Percentiles rank a stretch among this genome's conserved stretches.
phyloP scores from a whole-genome alignment of 2,888 invertebrate genomes.

The Erebia aethiops region DNA sequence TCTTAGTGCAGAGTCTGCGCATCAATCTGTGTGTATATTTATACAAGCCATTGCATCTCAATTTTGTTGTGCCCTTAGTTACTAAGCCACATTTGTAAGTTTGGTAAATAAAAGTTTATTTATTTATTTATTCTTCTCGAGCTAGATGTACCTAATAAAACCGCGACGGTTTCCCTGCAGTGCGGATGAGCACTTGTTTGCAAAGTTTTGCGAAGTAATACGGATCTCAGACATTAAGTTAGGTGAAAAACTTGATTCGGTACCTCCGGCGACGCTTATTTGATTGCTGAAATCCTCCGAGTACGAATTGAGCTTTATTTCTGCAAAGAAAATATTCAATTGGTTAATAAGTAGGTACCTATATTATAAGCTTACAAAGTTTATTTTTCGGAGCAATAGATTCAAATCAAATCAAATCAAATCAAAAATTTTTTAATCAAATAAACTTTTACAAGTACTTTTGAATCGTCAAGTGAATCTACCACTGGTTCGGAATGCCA shows the following conservation, averaged over 20 bases:
- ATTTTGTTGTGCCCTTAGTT: too few species aligned
- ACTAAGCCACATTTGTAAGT: too few species aligned
- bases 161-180: background rate
- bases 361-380: background rate
- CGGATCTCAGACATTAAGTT: slow-evolving; percentile 38
- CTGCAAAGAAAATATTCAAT: slow-evolving; percentile 59
- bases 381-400: background rate
- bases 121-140: too few species aligned
- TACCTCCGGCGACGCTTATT: slow-evolving; percentile 83
- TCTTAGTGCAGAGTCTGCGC: too few species aligned
- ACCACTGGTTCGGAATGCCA: too few species aligned
- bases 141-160: background rate
- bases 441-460: too few species aligned
- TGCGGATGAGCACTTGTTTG: background rate
- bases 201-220: slow-evolving; percentile 39
- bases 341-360: background rate
- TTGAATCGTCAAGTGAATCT: too few species aligned
- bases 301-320: slow-evolving; percentile 81
- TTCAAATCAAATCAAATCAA: too few species aligned
- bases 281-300: slow-evolving; percentile 81
- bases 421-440: too few species aligned
- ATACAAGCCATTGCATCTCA: too few species aligned
- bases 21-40: too few species aligned
- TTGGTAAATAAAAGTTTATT: too few species aligned
- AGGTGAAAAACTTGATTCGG: slow-evolving; percentile 29